A percentile compares a stretch with the other conserved stretches of the same genome.
Evolutionary conservation across 2,113 vertebrate genomes (phyloP).

Genomic region (Lipophrys pholis): DNA sequence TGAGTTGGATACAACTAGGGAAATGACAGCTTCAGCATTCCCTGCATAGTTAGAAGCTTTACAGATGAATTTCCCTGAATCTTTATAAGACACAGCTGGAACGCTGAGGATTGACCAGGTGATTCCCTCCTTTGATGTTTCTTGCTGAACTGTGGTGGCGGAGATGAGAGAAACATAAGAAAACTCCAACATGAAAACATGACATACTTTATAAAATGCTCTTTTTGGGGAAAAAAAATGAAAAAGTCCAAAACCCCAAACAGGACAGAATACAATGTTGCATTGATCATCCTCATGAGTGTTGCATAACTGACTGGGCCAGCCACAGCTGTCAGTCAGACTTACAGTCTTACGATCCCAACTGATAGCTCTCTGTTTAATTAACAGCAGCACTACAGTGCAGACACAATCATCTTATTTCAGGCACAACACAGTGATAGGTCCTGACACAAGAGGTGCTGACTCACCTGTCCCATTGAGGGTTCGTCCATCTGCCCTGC

Average conservation of each 20-base stretch:
- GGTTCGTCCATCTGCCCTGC: constrained; percentile 84
- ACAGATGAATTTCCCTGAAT: constrained; percentile 96
- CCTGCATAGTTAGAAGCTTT: constrained; percentile 94
- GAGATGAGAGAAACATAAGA: constrained; percentile 24
- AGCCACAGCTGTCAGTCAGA: constrained; percentile 57
- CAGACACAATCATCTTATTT: constrained; percentile 54
- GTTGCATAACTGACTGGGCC: constrained; percentile 51
- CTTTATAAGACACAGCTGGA: constrained; percentile 86
- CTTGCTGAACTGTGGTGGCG: constrained; percentile 88
- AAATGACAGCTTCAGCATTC: constrained; percentile 89
- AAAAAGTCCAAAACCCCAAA: background rate
- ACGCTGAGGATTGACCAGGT: constrained; percentile 93
- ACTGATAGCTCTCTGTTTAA: constrained; percentile 59
- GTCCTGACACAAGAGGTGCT: background rate
- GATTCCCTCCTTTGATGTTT: constrained; percentile 92
- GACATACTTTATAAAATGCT: background rate
- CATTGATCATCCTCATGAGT: constrained; percentile 39
- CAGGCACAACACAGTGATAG: constrained; percentile 6
- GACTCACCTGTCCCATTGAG: constrained; percentile 92
- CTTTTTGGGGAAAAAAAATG: constrained; percentile 1
- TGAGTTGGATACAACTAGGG: constrained; percentile 88
- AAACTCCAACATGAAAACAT: background rate
- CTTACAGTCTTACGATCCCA: constrained; percentile 35
- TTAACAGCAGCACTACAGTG: constrained; percentile 47
- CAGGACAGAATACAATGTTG: constrained; percentile 41